Conservation (phyloP, 1,140 invertebrate genomes). For the Drosophila mayri region DNA sequence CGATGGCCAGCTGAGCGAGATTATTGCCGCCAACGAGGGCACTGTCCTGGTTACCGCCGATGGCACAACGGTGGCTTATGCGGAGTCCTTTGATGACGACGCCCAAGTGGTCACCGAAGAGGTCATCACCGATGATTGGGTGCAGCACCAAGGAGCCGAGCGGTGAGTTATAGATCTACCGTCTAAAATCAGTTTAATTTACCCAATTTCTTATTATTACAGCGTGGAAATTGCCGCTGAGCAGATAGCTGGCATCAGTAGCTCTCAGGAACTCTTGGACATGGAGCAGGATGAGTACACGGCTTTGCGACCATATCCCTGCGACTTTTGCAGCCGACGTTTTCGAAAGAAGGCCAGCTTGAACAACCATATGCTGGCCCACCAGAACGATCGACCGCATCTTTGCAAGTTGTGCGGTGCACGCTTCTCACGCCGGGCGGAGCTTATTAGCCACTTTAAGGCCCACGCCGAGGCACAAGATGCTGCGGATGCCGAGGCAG, state of each 20-base stretch:
- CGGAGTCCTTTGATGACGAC: slow-evolving; percentile 84
- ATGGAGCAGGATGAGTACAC: slow-evolving; percentile 93
- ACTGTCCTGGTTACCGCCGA: slow-evolving; percentile 85
- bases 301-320: slow-evolving; percentile 92
- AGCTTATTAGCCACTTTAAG: slow-evolving; percentile 93
- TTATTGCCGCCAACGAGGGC: slow-evolving; percentile 75
- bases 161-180: slow-evolving; percentile 85
- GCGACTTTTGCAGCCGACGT: slow-evolving; percentile 92
- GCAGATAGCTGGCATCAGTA: slow-evolving; percentile 86
- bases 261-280: slow-evolving; percentile 88
- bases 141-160: slow-evolving; percentile 89
- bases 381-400: slow-evolving; percentile 92
- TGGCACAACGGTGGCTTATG: slow-evolving; percentile 85
- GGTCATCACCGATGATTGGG: slow-evolving; percentile 92
- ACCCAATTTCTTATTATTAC: neutral
- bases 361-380: slow-evolving; percentile 93
- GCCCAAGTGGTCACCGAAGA: slow-evolving; percentile 88
- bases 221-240: slow-evolving; percentile 89
- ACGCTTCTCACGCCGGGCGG: slow-evolving; percentile 90
- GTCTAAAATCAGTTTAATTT: neutral
- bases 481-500: slow-evolving; percentile 85
- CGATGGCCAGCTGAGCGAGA: slow-evolving; percentile 84
- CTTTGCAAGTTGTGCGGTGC: slow-evolving; percentile 92
- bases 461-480: slow-evolving; percentile 88
- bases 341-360: slow-evolving; percentile 93